Evolutionary conservation across 2,888 invertebrate genomes (phyloP).

Genomic region (Dexiosoma caninum): DNA sequence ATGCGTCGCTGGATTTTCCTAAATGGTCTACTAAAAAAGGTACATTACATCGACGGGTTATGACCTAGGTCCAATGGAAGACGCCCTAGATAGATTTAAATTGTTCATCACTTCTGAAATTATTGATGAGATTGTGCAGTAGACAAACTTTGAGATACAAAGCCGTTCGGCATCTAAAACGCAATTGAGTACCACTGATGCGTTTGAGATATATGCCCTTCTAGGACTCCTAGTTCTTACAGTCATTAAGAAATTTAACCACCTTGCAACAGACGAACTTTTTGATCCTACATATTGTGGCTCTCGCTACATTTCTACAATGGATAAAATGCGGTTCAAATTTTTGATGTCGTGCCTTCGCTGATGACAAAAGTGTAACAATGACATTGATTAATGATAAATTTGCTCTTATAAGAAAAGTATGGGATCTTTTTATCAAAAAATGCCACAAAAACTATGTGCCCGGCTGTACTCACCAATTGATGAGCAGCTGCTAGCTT

Average conservation of each 20-base stretch:
- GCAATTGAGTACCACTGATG: too few relatives aligned
- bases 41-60: too few relatives aligned
- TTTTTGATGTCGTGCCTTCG: conserved; percentile 29
- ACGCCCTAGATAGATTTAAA: too few relatives aligned
- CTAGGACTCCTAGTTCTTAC: too few relatives aligned
- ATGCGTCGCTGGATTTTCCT: too few relatives aligned
- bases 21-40: too few relatives aligned
- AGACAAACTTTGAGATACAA: too few relatives aligned
- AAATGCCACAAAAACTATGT: conserved; percentile 54
- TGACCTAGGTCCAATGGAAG: too few relatives aligned
- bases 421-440: conserved; percentile 49
- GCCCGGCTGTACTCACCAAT: conserved; percentile 26
- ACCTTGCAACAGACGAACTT: conserved; percentile 40
- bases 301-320: conserved; percentile 40
- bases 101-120: too few relatives aligned
- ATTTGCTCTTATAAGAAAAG: conserved; percentile 39
- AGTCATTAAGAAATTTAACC: conserved; percentile 38
- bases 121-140: too few relatives aligned
- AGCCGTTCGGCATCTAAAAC: too few relatives aligned
- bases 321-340: conserved; percentile 21
- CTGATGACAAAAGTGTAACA: conserved; percentile 33
- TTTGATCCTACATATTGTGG: conserved; percentile 39
- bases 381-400: conserved; percentile 18
- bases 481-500: conserved; percentile 33
- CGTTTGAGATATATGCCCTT: too few relatives aligned